A percentile compares a stretch with the other conserved stretches of the same genome.
Conservation (phyloP, 2,113 vertebrate species). For the Eidolon helvum region DNA sequence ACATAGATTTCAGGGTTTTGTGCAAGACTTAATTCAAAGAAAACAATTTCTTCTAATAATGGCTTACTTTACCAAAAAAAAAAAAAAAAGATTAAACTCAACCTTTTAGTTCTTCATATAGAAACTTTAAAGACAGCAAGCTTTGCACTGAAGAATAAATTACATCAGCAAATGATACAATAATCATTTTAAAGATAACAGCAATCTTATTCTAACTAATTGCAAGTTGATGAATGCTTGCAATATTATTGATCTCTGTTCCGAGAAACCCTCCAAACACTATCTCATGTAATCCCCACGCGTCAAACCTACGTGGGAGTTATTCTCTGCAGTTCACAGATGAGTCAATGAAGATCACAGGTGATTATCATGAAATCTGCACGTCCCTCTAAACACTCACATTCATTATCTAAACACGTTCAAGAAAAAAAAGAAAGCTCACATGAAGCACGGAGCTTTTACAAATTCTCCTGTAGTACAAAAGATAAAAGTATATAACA, state of each 20-base stretch:
- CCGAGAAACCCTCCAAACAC: background rate
- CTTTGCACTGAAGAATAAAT: background rate
- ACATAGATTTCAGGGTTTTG: background rate
- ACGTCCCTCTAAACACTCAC: background rate
- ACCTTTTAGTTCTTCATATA: background rate
- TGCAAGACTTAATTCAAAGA: background rate
- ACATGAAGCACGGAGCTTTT: accelerated
- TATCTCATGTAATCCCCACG: background rate
- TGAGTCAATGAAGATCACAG: background rate
- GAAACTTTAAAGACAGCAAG: background rate
- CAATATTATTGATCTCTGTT: background rate
- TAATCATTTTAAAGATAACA: background rate
- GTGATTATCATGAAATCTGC: background rate
- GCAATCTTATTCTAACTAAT: background rate
- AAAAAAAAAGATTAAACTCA: background rate
- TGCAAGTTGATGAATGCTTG: background rate
- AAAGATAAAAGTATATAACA: background rate
- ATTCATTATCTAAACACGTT: background rate
- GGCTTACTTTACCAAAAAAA: background rate
- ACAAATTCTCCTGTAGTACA: background rate
- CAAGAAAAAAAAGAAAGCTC: background rate
- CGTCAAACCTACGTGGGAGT: background rate
- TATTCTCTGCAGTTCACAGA: background rate
- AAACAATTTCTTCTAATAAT: background rate
- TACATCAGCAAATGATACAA: background rate